Evolutionary conservation across 2,888 invertebrate genomes (phyloP).

Genomic region (Mythimna vitellina): DNA sequence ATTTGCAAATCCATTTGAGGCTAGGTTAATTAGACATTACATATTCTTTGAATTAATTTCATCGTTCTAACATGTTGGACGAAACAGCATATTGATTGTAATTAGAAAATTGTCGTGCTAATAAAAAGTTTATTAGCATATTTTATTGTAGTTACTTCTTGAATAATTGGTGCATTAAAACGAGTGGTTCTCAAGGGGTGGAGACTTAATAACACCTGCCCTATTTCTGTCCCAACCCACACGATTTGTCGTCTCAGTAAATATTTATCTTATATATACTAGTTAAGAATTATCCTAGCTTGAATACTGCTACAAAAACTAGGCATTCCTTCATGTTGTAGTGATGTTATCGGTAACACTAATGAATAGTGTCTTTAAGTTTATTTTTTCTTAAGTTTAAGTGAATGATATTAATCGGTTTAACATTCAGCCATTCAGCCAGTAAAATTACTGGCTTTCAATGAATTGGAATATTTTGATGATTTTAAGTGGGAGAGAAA

Average conservation of each 20-base stretch:
- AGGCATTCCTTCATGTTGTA: constrained; percentile 45
- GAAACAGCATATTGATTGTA: constrained; percentile 31
- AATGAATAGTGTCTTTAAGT: constrained; percentile 38
- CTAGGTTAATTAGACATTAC: constrained; percentile 29
- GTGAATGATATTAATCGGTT: constrained; percentile 26
- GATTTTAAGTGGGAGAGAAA: constrained; percentile 7
- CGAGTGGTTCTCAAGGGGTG: constrained; percentile 50
- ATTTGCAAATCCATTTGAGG: constrained; percentile 7
- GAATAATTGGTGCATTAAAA: constrained; percentile 17
- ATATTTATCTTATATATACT: constrained; percentile 47
- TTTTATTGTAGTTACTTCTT: constrained; percentile 19
- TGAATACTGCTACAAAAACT: constrained; percentile 40
- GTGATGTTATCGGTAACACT: constrained; percentile 31
- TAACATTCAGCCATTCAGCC: constrained; percentile 13
- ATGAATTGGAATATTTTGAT: constrained; percentile 25
- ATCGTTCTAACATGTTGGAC: constrained; percentile 15
- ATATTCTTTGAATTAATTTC: constrained; percentile 41
- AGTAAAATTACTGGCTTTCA: no score
- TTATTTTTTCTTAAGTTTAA: constrained; percentile 41
- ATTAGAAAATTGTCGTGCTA: constrained; percentile 35
- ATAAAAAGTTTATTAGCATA: constrained; percentile 48
- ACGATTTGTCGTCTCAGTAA: constrained; percentile 34
- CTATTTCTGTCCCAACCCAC: constrained; percentile 36
- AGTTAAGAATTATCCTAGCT: constrained; percentile 36
- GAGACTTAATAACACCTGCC: constrained; percentile 37